phyloP scores from a whole-genome alignment of 2,113 vertebrate species.

The Mungos mungo region DNA sequence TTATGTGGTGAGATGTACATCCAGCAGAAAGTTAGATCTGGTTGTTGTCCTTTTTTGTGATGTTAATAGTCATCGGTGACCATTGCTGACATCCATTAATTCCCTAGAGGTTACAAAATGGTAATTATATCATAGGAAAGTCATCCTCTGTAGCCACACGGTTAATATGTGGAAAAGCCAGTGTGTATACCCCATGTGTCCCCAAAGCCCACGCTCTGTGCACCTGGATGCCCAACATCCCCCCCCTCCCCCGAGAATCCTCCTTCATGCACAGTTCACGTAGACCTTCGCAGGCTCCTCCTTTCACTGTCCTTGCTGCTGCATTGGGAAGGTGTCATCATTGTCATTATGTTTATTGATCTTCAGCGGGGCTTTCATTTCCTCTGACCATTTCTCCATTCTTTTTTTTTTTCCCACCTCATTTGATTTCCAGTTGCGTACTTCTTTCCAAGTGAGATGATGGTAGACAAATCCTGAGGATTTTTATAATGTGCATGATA shows the following conservation, averaged over 20 bases:
- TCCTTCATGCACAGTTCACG: neutral
- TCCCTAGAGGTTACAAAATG: neutral
- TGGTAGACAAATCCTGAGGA: constrained; percentile 14
- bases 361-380: constrained; percentile 16
- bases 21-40: neutral
- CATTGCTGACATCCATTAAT: neutral
- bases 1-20: neutral
- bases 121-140: neutral
- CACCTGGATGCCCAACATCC: neutral
- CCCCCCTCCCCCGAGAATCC: neutral
- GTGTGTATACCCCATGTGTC: rapidly evolving
- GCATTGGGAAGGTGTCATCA: neutral
- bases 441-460: constrained; percentile 22
- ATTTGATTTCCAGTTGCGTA: constrained; percentile 27
- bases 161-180: neutral
- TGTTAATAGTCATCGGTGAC: neutral
- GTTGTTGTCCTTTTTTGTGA: neutral
- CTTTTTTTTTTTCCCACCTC: neutral
- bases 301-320: neutral
- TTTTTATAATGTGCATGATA: neutral
- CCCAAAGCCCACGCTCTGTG: neutral
- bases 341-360: neutral
- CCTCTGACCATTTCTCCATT: neutral
- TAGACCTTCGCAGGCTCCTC: neutral
- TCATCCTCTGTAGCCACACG: neutral